Evolutionary conservation across 2,113 vertebrate species (phyloP), one percentile per base, ranked within the genome.

Genomic region (Paralichthys olivaceus): DNA sequence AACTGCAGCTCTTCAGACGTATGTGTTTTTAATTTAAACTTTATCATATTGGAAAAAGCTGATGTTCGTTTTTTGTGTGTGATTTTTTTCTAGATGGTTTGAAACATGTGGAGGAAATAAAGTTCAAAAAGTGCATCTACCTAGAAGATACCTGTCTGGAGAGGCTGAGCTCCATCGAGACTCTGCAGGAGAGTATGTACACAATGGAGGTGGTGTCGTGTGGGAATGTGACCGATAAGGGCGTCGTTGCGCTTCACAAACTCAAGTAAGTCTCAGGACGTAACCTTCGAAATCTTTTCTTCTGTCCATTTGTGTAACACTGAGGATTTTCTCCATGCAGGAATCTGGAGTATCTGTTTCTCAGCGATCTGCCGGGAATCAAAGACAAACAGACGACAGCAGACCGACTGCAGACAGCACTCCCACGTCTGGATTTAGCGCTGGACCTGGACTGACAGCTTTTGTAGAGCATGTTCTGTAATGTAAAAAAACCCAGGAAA

Each of bases 341-440:
- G 91, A 98, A 96, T 54, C 94, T 99, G 87, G 91, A 96, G 80
- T 93, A 94, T 85, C 94, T 99, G 88, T 95, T 95, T 72, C 94
- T 99, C 92, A 95, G 95, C 22, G 97, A 99, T 80, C 96, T 99
- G 47, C 98, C 98, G 12, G 96, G 95, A 62, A 62, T 99, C 83
- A 94, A 37, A 84, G 85, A 98, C 83, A 96, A 91, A 85, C 91
- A 96, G 66, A 89, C 9, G 0, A 96, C 96, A 0, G 63, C 84
- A 9, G 82, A 84, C 3, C n/a, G 93, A 75, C 92, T 99, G 47
- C 91, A 93, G 89, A 94, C 88, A n/a, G 93, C 96, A 0, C 93
- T 96, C 56, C 97, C 98, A 1, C 91, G 91, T 15, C 91, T 98
- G 63, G 84, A 95, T 55, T 34, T 99, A 70, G 89, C 93, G 64